Evolutionary conservation across 2,888 invertebrate genomes (phyloP), one percentile per base, ranked within the genome.

Genomic region (Eudemis profundana): DNA sequence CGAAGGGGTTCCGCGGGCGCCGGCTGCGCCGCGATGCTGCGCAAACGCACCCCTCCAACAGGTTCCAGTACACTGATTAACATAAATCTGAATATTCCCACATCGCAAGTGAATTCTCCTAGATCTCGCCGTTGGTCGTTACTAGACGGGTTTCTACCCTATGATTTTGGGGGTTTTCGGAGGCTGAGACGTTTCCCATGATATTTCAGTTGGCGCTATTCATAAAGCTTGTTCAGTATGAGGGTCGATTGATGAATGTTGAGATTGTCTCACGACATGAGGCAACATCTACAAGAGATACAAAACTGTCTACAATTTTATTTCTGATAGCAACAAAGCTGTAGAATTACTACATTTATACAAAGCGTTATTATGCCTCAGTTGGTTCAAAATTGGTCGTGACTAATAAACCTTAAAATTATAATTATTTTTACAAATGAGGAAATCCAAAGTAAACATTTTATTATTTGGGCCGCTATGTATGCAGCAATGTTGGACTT

Each of bases 31-130:
- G 68, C 15, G 27, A 57, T 66, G 68, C 73, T 74, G 69, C 69
- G 69, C 49, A 69, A 57, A 72, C 73, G 77, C 81, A 82, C 82
- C 77, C 73, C 61, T 46, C 68, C 71, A 85, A 87, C 90, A 82
- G 87, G 90, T 90, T 87, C 74, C 83, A 86, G 86, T 88, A 87
- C 86, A 86, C 82, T 86, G 76, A 87, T 89, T 87, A 84, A 70
- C 83, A 90, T 89, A 86, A 84, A 78, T 88, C 42, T 56, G 4
- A 54, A 54, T 54, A 54, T 27, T 88, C 87, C 78, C 82, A 81
- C 70, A 77, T 10, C 33, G 53, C 60, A 59, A 60, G 67, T 63
- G 67, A 23, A 56, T 50, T 44, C 53, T 59, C 63, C 47, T 60
- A 51, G 53, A 61, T 57, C 49, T 47, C 36, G 42, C 21, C 19